phyloP scores from a whole-genome alignment of 2,888 invertebrate species.

The Thera britannica region DNA sequence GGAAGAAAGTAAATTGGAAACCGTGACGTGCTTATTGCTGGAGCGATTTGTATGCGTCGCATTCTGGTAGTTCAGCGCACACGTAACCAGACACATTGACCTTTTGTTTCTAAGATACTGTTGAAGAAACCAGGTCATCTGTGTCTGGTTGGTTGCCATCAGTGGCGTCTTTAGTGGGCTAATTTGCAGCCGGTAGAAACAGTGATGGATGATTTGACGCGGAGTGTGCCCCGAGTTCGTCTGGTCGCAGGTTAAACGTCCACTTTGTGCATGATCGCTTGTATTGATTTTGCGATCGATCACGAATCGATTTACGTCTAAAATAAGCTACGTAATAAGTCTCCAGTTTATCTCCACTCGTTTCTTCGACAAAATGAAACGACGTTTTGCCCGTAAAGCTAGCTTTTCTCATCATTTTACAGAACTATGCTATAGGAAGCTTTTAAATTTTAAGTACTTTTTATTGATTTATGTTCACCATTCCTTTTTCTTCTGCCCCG shows the following conservation, averaged over 20 bases:
- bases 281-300: constrained; percentile 80
- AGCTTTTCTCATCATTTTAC: constrained; percentile 1
- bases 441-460: constrained; percentile 49
- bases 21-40: constrained; percentile 64
- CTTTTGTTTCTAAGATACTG: constrained; percentile 12
- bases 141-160: constrained; percentile 53
- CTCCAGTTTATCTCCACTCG: background rate
- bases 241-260: constrained; percentile 79
- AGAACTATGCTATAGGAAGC: constrained; percentile 52
- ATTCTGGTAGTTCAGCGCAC: constrained; percentile 57
- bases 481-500: constrained; percentile 48
- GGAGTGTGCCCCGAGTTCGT: constrained; percentile 65
- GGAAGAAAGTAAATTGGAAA: constrained; percentile 76
- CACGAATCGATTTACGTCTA: constrained; percentile 58
- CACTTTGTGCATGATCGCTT: constrained; percentile 79
- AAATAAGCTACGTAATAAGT: constrained; percentile 1
- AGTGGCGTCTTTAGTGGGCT: constrained; percentile 72
- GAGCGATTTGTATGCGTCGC: constrained; percentile 75
- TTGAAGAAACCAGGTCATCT: constrained; percentile 36
- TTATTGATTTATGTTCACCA: constrained; percentile 54
- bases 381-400: constrained; percentile 28
- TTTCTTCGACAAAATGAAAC: background rate
- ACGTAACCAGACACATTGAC: constrained; percentile 41
- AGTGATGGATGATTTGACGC: constrained; percentile 78
- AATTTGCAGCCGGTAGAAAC: constrained; percentile 72